Evolutionary conservation across 2,797 vertebrate genomes (phyloP), one percentile per base, ranked within the genome.

Genomic region (Salarias fasciatus): DNA sequence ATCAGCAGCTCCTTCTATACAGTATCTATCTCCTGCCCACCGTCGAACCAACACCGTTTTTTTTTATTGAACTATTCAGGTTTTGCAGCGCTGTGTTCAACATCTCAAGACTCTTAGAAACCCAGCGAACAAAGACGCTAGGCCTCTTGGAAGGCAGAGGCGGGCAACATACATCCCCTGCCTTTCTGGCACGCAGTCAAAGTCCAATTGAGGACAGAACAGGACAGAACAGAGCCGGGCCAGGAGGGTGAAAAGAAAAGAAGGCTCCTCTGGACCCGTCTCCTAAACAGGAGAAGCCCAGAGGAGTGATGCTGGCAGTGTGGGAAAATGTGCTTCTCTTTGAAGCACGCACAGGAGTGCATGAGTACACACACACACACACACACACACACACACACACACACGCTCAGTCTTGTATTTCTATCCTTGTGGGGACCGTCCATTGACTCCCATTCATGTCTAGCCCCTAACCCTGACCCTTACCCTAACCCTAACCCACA

Each of bases 181-280:
- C 75, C 84, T 84, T 64, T 71, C 78, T 93, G 92, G 92, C 91
- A 85, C 75, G 57, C 60, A 84, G 86, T 93, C 91, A 93, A 93
- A 82, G 90, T 91, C 91, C 91, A 92, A 90, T 87, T 92, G 84
- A 93, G 89, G 91, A 91, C 90, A 92, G 90, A 91, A 90, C 83
- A 90, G 88, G 75, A 82, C 72, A 85, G 87, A 83, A 72, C 78
- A 86, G 86, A 89, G 82, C 77, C 69, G 11, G 85, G 82, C 86
- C 85, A 85, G 85, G 75, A 82, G 85, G 63, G 72, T 79, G 18
- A 81, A 86, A 86, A 88, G 84, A 90, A 91, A 89, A 84, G 82
- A 89, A 67, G 72, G 71, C 79, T 89, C 80, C 74, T 84, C 88
- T 88, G 85, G 88, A 82, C 78, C 68, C 15, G 8, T 75, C 82